Base-by-base conservation (phyloP, 2,888 invertebrate species). In the Chesias legatella region DNA sequence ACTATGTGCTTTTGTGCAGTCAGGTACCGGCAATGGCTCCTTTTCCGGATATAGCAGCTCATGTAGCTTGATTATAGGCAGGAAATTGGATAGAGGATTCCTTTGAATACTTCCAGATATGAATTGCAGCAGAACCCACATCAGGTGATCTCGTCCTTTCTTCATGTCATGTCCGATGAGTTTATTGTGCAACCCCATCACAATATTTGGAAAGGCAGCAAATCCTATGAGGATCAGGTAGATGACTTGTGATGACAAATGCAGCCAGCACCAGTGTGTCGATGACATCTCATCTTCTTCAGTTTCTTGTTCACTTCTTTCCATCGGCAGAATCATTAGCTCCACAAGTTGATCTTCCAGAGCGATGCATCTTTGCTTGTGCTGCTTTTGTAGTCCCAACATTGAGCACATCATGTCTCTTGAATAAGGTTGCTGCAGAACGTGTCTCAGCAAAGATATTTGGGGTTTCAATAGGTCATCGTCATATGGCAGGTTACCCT, bases 111-210 rank as follows among this genome's bases (percentile, higher is more conserved):
- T 97, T 32, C 98, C 98, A 0, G 98, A 98, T 60, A 99, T 96
- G 67, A 98, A 98, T 82, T 99, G 99, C 27, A 99, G 85, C 9
- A 99, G 85, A 10, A 98, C 95, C 98, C 99, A 99, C 98, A 99
- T 99, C n/a, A 99, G 86, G 64, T 99, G 98, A 79, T 98, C 98
- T 31, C 99, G 90, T 0, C 98, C 98, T 76, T 96, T 95, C 45
- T 94, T 91, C 69, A 97, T 88, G 65, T 96, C 95, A 54, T 94
- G 90, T 5, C 93, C 93, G 27, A 93, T 90, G 23, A 96, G 77
- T 86, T 95, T 96, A 43, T 95, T 94, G 72, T 97, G 95, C 21
- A 98, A 89, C 0, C 95, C 94, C 86, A 94, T 91, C 0, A 98
- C 96, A 67, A 98, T 95, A 66, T 95, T 96, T 21, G 96, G 95